Conservation (phyloP, 2,113 vertebrate genomes). For the Planiliza haematocheilus region DNA sequence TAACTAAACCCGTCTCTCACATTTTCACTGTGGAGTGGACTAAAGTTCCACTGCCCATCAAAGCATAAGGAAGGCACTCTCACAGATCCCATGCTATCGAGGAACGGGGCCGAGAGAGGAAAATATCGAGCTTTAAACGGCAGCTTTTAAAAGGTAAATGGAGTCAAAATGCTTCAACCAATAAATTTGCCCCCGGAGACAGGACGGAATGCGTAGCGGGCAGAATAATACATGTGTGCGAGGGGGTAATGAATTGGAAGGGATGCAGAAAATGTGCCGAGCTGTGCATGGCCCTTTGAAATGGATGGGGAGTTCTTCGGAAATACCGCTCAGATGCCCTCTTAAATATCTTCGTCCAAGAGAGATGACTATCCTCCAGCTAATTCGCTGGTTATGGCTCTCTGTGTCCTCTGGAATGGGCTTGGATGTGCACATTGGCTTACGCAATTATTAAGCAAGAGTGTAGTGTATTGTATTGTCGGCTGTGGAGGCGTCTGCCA, state of each 20-base stretch:
- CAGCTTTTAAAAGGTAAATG: slow-evolving; percentile 81
- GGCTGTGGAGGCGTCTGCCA: background rate
- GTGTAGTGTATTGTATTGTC: background rate
- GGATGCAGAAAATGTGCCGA: slow-evolving; percentile 73
- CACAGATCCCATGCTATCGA: slow-evolving; percentile 61
- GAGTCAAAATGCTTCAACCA: slow-evolving; percentile 82
- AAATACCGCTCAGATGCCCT: slow-evolving; percentile 56
- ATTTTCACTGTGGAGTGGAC: slow-evolving; percentile 13
- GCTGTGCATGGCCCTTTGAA: slow-evolving; percentile 66
- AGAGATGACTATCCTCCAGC: slow-evolving; percentile 43
- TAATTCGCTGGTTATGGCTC: slow-evolving; percentile 22
- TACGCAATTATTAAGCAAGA: background rate
- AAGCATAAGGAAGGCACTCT: slow-evolving; percentile 59
- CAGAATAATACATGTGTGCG: slow-evolving; percentile 81
- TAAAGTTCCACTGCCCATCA: slow-evolving; percentile 38
- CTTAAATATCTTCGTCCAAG: slow-evolving; percentile 50
- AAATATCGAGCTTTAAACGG: slow-evolving; percentile 79
- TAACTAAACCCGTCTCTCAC: background rate
- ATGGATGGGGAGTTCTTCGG: slow-evolving; percentile 70
- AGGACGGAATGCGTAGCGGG: slow-evolving; percentile 68
- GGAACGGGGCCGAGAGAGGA: slow-evolving; percentile 55
- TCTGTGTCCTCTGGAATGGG: slow-evolving; percentile 2
- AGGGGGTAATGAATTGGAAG: slow-evolving; percentile 84
- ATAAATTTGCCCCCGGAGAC: slow-evolving; percentile 82
- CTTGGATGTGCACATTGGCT: slow-evolving; percentile 28